Base-by-base conservation (phyloP, 2,797 vertebrate genomes). In the Strix occidentalis region DNA sequence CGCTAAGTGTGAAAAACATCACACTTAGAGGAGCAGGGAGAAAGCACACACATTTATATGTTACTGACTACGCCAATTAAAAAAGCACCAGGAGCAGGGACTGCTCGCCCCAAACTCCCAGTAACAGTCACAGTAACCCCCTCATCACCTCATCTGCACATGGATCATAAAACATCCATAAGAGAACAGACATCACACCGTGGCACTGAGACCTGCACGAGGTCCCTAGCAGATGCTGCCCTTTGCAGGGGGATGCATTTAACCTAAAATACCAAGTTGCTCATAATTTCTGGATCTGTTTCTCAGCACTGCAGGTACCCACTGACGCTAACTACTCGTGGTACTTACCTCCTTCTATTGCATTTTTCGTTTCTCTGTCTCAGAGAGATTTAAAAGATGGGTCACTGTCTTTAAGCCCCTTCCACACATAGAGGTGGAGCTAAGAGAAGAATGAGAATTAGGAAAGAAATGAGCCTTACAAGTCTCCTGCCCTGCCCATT, bases 181-280 rank as follows among this genome's bases (percentile, higher is more conserved):
- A 10, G 31, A 16, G 72, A 37, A 15, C 2, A 0, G 58, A 45
- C 33, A 16, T 53, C 18, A 1, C 68, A 11, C 5, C 5, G 2
- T 8, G 43, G 33, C 39, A 17, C 10, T 4, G 78, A 74, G 56
- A 29, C 26, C 75, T 13, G 28, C 6, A 2, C 1, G 10, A 37
- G 54, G 41, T 37, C 45, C 51, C 24, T 2, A 20, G 43, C 3
- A 1, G 68, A 2, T 6, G 53, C 74, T 76, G 77, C 41, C 51
- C 66, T 69, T 46, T 8, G 23, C 82, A n/a, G 11, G 2, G 61
- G 10, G 7, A 17, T 6, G 10, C 13, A 2, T 63, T 78, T 9
- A 19, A 48, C 11, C 33, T 14, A 6, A 86, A 71, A 82, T 1
- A 4, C 13, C n/a, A 13, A 63, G 23, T 19, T 13, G 13, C 31